These are phyloP conservation scores for Eueremaeus valkanovi DNA, from an alignment of 2,888 invertebrate species.

Conservation along the genomic window DNA sequence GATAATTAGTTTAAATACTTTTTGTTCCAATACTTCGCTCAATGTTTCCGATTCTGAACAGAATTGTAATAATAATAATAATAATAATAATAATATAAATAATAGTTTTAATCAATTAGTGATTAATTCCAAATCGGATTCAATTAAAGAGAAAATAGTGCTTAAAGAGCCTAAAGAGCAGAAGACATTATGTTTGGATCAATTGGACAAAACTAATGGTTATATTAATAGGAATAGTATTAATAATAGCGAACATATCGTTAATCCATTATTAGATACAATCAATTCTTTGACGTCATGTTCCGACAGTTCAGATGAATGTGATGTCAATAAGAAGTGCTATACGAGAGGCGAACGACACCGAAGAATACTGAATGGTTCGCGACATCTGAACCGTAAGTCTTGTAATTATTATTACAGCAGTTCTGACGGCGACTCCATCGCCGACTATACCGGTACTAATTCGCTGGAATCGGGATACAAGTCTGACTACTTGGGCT, in stretches of 20 bases:
- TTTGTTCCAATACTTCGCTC: not conserved
- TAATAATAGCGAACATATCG: not conserved
- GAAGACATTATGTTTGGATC: not conserved
- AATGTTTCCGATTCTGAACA: not conserved
- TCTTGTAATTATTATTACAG: slow-evolving; percentile 34
- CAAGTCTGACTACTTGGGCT: slow-evolving; percentile 52
- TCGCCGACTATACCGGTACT: slow-evolving; percentile 51
- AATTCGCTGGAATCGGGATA: slow-evolving; percentile 52
- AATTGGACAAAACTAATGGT: slow-evolving; percentile 11
- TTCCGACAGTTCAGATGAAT: slow-evolving; percentile 44
- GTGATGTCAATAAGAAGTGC: slow-evolving; percentile 24
- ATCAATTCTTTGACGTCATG: slow-evolving; percentile 50
- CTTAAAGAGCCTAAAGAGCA: not conserved
- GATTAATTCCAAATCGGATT: not conserved
- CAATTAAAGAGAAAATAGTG: slow-evolving; percentile 8
- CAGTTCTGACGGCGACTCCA: slow-evolving; percentile 50
- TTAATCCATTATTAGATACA: slow-evolving; percentile 52
- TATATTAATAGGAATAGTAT: not conserved
- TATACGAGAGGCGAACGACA: slow-evolving; percentile 23
- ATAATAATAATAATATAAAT: not conserved
- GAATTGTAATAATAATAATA: not conserved
- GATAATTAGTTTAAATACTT: slow-evolving; percentile 5
- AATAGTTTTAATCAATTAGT: not conserved
- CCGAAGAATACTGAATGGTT: slow-evolving; percentile 35
- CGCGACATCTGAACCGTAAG: slow-evolving; percentile 32